Evolutionary conservation across 2,888 invertebrate genomes (phyloP), one percentile per base, ranked within the genome.

Genomic region (Athalia rosae): DNA sequence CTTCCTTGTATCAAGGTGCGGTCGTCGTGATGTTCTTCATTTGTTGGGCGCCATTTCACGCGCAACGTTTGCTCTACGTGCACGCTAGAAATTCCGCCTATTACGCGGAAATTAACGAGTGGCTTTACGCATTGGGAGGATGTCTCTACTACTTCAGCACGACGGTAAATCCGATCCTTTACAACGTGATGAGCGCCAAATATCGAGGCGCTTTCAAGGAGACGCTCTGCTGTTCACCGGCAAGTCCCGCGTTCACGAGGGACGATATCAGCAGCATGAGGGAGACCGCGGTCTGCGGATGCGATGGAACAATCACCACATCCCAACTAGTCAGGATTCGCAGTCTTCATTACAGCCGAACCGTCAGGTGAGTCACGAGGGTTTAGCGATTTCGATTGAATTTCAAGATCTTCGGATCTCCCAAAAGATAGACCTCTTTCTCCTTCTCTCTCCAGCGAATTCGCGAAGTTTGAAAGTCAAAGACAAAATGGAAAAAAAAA

Each of bases 21-120:
- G 98, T 98, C 50, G 98, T 98, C 79, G 92, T 97, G 41, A 95
- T 96, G 9, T 98, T 98, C 92, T 98, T 98, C 91, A 92, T 97
- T 28, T 97, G 97, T 91, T 98, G 98, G 98, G 96, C 97, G 0
- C 98, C 98, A 43, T 98, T 98, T 91, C 98, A 98, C 91, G 93
- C 95, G 82, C 98, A 98, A 90, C 92, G 98, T 4, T 92, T 98
- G 71, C 93, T 97, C 90, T 95, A 94, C 88, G 92, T 95, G 84
- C 94, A 96, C 89, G 94, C 93, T 53, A 91, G 91, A 78, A 87
- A 92, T 41, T 91, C 91, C 74, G 87, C 89, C 0, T 90, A 93
- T 85, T 94, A 93, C 89, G 92, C 92, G 86, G 90, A 91, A 81
- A 92, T 95, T 84, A 95, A 95, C 89, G 94, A 94, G 84, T 95